Conservation (phyloP, 1,140 invertebrate species). For the Chrysopa pallens region DNA sequence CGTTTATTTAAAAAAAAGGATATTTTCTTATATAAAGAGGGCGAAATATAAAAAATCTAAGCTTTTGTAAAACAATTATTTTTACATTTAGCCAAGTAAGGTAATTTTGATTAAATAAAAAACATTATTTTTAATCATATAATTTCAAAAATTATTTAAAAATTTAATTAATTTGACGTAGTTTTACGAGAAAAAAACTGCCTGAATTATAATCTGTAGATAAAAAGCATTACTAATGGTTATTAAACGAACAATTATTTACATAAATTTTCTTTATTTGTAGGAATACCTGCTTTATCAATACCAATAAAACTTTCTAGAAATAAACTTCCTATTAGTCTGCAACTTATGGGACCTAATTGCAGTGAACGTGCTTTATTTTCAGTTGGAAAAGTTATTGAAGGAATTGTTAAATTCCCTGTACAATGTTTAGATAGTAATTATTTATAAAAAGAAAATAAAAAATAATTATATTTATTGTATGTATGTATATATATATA, state of each 20-base stretch:
- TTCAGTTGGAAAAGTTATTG: constrained; percentile 68
- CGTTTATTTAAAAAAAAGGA: too few species aligned
- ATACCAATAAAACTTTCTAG: constrained; percentile 66
- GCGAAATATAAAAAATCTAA: too few species aligned
- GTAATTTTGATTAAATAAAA: too few species aligned
- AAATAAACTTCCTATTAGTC: constrained; percentile 65
- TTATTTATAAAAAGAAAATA: not conserved
- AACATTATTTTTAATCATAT: too few species aligned
- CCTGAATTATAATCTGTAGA: not conserved
- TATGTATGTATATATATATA: too few species aligned
- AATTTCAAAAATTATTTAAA: too few species aligned
- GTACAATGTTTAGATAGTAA: constrained; percentile 6
- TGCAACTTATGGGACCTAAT: constrained; percentile 80
- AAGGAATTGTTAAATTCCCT: constrained; percentile 51
- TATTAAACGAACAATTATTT: not conserved
- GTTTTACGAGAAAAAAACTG: too few species aligned
- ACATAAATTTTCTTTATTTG: constrained; percentile 11
- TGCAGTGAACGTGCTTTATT: constrained; percentile 64
- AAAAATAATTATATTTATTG: not conserved
- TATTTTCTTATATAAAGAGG: too few species aligned
- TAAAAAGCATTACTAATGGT: not conserved
- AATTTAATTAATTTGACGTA: too few species aligned
- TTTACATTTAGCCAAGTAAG: too few species aligned
- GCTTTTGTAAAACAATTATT: too few species aligned
- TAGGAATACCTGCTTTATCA: constrained; percentile 76